These are phyloP conservation scores for Caenorhabditis panamensis DNA, from an alignment of 2,888 invertebrate genomes.

Conservation along the genomic window DNA sequence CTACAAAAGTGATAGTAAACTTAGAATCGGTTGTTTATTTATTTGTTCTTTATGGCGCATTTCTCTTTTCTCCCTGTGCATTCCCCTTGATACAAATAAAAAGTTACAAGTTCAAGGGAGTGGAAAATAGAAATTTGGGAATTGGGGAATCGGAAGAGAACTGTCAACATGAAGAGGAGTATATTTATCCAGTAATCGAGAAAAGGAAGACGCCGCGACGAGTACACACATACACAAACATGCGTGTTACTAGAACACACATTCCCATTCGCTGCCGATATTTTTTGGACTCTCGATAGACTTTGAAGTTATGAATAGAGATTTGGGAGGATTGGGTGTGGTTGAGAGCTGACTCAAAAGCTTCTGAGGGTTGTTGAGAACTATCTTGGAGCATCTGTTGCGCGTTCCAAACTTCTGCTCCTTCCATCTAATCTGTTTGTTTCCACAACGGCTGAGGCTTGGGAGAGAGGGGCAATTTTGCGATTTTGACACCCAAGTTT, in stretches of 20 bases:
- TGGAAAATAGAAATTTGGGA: too few species aligned
- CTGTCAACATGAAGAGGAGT: neutral
- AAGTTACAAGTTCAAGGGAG: slow-evolving; percentile 1
- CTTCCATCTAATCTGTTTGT: slow-evolving; percentile 16
- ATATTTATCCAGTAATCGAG: slow-evolving; percentile 26
- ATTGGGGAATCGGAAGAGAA: slow-evolving; percentile 7
- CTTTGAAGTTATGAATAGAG: neutral
- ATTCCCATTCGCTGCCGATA: neutral
- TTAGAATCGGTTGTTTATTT: neutral
- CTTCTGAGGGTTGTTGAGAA: too few species aligned
- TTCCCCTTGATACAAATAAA: neutral
- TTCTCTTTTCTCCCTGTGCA: neutral
- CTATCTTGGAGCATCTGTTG: too few species aligned
- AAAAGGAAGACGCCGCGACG: neutral
- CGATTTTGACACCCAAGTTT: slow-evolving; percentile 24
- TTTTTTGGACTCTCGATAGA: neutral
- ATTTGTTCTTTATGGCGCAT: neutral
- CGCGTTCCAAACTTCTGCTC: neutral
- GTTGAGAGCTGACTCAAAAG: neutral
- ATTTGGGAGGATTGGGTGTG: neutral
- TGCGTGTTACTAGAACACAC: slow-evolving; percentile 11
- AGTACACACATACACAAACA: slow-evolving; percentile 7
- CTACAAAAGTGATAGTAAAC: neutral
- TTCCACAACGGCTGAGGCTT: slow-evolving; percentile 3
- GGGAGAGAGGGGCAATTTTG: neutral